Base-by-base conservation (phyloP, 1,140 invertebrate species). In the Penaeus japonicus region DNA sequence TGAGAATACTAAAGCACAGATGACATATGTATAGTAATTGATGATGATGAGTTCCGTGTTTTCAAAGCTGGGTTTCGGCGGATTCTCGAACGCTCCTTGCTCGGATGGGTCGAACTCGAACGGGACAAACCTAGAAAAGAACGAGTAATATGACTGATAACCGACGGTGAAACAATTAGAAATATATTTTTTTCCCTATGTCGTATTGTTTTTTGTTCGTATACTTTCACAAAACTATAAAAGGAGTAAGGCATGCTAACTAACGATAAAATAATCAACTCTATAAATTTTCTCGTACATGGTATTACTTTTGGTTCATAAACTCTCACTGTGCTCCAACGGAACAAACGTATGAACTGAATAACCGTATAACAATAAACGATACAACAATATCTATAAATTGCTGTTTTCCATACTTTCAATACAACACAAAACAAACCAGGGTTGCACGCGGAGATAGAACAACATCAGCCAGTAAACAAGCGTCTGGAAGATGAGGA, bases 401-500 rank as follows among this genome's bases (percentile, higher is more conserved):
- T 30, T 32, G 5, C 79, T 27, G 18, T 27, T 1, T 24, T 17
- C 84, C 32, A 24, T 35, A 53, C 32, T 54, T 62, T 57, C 54
- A 47, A 75, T 20, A 20, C 24, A 2, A 47, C 24, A 55, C 82
- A 62, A 81, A 32, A 88, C 89, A 82, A 88, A 92, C 91, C 92
- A 92, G 15, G 91, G 80, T 85, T 92, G 92, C 30, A 73, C 77
- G 22, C 91, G 39, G n/a, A 91, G 84, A 77, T 91, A 92, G 32
- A 89, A 70, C 79, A 90, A 91, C 12, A 91, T 90, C 20, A 90
- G 70, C 54, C 91, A 87, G 70, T 92, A 92, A 12, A 91, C 85
- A 0, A 90, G 39, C 15, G 91, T 86, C 86, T 92, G 92, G n/a
- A 92, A 82, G n/a, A 91, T 35, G 17, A 92, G 85, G 83, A 92